Conservation (phyloP, 2,113 vertebrate species). For the Ictidomys tridecemlineatus region DNA sequence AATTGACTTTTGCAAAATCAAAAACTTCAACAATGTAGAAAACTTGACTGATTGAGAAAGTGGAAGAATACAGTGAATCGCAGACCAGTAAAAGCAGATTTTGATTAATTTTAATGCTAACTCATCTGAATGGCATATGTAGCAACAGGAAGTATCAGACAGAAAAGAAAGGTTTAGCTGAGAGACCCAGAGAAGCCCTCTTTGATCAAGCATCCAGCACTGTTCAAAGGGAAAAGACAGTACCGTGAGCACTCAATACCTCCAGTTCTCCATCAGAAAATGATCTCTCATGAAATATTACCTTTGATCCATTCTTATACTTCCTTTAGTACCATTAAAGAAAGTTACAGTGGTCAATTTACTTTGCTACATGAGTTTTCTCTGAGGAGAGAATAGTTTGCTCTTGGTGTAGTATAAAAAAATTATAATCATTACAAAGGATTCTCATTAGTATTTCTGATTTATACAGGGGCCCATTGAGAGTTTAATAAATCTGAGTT, state of each 20-base stretch:
- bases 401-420: background rate
- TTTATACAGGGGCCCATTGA: background rate
- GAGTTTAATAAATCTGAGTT: conserved; percentile 1
- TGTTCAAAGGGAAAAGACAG: background rate
- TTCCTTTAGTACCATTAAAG: background rate
- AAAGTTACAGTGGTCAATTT: background rate
- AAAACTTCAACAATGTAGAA: background rate
- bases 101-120: background rate
- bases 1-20: background rate
- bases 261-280: background rate
- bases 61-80: background rate
- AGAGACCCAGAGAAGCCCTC: background rate
- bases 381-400: background rate
- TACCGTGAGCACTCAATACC: background rate
- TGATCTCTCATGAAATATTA: background rate
- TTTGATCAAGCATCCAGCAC: background rate
- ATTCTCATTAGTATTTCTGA: background rate
- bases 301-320: background rate
- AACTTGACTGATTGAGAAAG: background rate
- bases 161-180: background rate
- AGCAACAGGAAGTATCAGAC: background rate
- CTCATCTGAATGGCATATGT: background rate
- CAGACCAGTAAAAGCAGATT: background rate
- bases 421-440: background rate
- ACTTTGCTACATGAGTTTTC: background rate